Evolutionary conservation across 2,888 invertebrate species (phyloP), one percentile per base, ranked within the genome.

Genomic region (Drosophila melanosoma): DNA sequence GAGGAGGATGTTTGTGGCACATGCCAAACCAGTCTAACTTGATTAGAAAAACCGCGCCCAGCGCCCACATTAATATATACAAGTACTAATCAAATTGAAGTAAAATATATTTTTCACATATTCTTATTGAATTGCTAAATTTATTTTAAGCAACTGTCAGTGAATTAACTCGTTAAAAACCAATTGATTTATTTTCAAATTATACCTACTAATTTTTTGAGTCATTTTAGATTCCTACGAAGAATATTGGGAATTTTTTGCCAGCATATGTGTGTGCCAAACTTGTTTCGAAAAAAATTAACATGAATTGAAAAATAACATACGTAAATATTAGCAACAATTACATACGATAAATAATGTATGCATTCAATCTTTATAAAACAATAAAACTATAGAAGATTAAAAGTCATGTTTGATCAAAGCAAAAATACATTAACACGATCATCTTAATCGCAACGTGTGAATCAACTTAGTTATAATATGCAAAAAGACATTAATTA

Each of bases 11-110:
- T 32, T 57, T 36, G 52, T 40, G 11, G 35, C 70, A 61, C 61
- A 56, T 48, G 35, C 56, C 17, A 76, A 76, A 76, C 75, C 81
- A 54, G 80, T 69, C 20, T 40, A 61, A 79, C 80, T 68, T 58
- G 80, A 75, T 80, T 61, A 4, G 51, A 53, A 33, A 23, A 12
- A 61, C 54, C 48, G 57, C 64, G 68, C 75, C 67, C 35, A 45
- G 54, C 49, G 42, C 56, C 75, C 59, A 67, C 40, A 29, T 71
- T 35, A n/a, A 12, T 26, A 38, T 42, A 45, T 2, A 23, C 57
- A 36, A 36, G 11, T 45, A 38, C 36, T 38, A 72, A 32, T 32
- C 20, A 29, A 53, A 26, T 33, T n/a, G 42, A 48, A 59, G 40
- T 48, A 45, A 67, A 45, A 12, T 32, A 54, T 40, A 5, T 29